A percentile compares a stretch with the other conserved stretches of the same genome.
These are phyloP conservation scores for Ormyrus pomaceus DNA, from an alignment of 2,888 invertebrate species.

Conservation along the genomic window DNA sequence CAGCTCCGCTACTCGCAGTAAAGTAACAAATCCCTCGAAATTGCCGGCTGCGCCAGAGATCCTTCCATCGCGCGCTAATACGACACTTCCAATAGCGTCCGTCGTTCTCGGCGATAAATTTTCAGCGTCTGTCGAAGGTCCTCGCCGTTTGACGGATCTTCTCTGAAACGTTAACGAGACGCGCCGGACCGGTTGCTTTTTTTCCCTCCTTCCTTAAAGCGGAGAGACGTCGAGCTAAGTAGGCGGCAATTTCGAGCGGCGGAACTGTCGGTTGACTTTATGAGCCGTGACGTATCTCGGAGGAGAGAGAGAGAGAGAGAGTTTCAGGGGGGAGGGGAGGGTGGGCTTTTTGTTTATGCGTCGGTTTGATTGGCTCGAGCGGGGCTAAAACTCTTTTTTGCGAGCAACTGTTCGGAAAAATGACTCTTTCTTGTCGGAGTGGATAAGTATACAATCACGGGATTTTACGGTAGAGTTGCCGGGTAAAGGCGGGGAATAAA, in stretches of 20 bases:
- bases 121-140: too few species aligned
- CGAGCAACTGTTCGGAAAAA: constrained; percentile 20
- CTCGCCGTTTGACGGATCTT: too few species aligned
- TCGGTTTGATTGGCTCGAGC: neutral
- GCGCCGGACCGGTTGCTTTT: too few species aligned
- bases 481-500: constrained; percentile 15
- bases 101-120: too few species aligned
- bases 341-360: neutral
- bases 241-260: constrained; percentile 39
- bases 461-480: constrained; percentile 29
- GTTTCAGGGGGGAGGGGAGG: too few species aligned
- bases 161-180: too few species aligned
- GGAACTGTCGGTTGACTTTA: constrained; percentile 39
- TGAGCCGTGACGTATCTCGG: constrained; percentile 34
- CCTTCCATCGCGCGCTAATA: too few species aligned
- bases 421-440: neutral
- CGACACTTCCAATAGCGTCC: too few species aligned
- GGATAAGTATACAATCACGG: constrained; percentile 1
- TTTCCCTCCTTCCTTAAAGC: neutral
- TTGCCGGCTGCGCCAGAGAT: too few species aligned
- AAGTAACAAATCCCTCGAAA: too few species aligned
- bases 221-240: constrained; percentile 32
- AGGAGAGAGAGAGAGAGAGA: too few species aligned
- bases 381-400: neutral
- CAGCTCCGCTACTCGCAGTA: too few species aligned